These are phyloP conservation scores for Spermophilus dauricus DNA, from an alignment of 2,113 vertebrate genomes.

Conservation along the genomic window DNA sequence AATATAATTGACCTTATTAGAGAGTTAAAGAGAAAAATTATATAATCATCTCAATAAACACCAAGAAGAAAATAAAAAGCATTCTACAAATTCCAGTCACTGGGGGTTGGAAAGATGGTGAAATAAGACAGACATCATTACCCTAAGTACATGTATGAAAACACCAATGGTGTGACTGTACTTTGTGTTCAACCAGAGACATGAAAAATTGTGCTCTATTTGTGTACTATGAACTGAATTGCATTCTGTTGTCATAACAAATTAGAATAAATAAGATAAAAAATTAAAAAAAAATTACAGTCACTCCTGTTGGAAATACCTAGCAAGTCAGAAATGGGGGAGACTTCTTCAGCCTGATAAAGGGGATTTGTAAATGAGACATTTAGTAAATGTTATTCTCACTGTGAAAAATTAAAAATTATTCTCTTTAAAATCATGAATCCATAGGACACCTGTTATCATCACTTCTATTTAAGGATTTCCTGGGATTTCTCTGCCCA, in stretches of 20 bases:
- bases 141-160: too few species aligned
- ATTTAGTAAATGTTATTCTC: background rate
- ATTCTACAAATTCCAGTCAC: background rate
- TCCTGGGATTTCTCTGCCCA: constrained; percentile 5
- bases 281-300: background rate
- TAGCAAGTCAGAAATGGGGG: background rate
- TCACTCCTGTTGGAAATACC: background rate
- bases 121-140: too few species aligned
- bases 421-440: constrained; percentile 17
- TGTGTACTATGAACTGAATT: too few species aligned
- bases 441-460: background rate
- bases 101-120: background rate
- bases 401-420: background rate
- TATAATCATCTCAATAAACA: background rate
- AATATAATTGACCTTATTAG: background rate
- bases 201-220: too few species aligned
- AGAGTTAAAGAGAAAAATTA: background rate
- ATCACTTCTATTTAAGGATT: background rate
- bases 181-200: too few species aligned
- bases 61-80: background rate
- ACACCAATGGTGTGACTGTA: too few species aligned
- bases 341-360: background rate
- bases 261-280: background rate
- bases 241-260: too few species aligned
- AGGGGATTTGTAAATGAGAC: background rate